Evolutionary conservation across 2,888 invertebrate species (phyloP), one percentile per base, ranked within the genome.

Genomic region (Tenthredo mesomela): DNA sequence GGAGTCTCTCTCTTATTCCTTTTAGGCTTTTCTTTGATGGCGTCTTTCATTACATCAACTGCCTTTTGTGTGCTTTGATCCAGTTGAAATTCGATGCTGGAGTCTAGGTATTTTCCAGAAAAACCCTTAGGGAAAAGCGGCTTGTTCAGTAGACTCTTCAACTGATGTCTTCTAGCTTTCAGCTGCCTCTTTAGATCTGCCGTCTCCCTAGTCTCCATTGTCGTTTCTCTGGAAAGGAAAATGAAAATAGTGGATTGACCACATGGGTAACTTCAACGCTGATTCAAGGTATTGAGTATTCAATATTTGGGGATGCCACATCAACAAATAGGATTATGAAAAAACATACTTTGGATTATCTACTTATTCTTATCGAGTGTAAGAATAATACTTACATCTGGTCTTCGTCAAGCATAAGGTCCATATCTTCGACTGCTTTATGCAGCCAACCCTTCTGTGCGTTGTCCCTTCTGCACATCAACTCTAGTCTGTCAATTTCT

Each of bases 391-490:
- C 88, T 89, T 86, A 93, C 92, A 90, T 87, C 88, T 94, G 93
- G 86, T 96, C 96, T 61, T 97, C 97, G 89, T 98, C 98, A 2
- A 98, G 94, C 85, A 99, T 95, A 89, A 98, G 96, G 93, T 99
- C 99, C 96, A 98, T 97, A 88, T 98, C 98, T 87, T 96, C 95
- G 0, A 98, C 98, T 1, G 97, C 96, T 91, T 96, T 97, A 88
- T 97, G 96, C 90, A 97, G 94, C 99, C 99, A 99, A 33, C 97
- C 97, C 87, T 95, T 95, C 88, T 97, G 95, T 12, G 96, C 95
- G 89, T 95, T 95, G 0, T 95, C 93, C 84, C 96, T 95, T 40
- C 95, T 94, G 87, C 95, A 94, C 90, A 94, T 95, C 89, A 97
- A 94, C 92, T 98, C 96, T 85, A 97, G 92, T 75, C 95, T 95